These are phyloP conservation scores for Pluvianellus socialis DNA, from an alignment of 2,113 vertebrate species.

Conservation along the genomic window DNA sequence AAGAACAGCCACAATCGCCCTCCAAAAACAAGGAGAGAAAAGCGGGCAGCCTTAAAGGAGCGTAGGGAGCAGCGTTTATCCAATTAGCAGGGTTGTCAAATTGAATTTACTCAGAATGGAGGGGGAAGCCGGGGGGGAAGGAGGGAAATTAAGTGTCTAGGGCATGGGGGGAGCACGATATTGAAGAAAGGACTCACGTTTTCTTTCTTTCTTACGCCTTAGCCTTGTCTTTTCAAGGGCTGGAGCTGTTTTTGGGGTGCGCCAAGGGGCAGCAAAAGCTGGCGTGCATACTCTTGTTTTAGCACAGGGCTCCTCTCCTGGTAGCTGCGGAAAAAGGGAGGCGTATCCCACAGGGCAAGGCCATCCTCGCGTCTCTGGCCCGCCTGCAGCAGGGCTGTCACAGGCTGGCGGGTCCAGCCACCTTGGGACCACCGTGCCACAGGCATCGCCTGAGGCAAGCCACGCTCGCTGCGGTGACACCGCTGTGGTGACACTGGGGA, in stretches of 20 bases:
- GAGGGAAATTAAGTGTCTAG: slow-evolving; percentile 71
- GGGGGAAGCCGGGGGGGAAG: slow-evolving; percentile 11
- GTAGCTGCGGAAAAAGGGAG: background rate
- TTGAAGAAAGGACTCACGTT: slow-evolving; percentile 59
- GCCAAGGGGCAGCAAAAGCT: background rate
- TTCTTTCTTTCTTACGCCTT: slow-evolving; percentile 30
- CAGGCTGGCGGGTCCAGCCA: background rate
- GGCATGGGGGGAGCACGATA: slow-evolving; percentile 34
- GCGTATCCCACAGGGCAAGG: background rate
- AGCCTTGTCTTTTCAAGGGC: slow-evolving; percentile 47
- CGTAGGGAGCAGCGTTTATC: slow-evolving; percentile 85
- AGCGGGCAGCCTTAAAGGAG: slow-evolving; percentile 83
- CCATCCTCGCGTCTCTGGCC: background rate
- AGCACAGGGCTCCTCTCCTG: background rate
- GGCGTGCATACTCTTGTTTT: background rate
- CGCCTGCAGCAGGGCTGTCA: background rate
- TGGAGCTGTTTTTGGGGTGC: slow-evolving; percentile 36
- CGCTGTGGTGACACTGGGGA: rapidly evolving
- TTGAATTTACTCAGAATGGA: slow-evolving; percentile 91
- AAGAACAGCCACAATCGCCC: slow-evolving; percentile 78
- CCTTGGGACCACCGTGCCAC: background rate
- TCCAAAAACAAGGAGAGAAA: slow-evolving; percentile 84
- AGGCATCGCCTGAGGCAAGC: rapidly evolving
- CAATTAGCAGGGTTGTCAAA: slow-evolving; percentile 99
- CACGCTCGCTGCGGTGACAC: rapidly evolving